Evolutionary conservation across 2,797 vertebrate species (phyloP).

Genomic region (Manis javanica): DNA sequence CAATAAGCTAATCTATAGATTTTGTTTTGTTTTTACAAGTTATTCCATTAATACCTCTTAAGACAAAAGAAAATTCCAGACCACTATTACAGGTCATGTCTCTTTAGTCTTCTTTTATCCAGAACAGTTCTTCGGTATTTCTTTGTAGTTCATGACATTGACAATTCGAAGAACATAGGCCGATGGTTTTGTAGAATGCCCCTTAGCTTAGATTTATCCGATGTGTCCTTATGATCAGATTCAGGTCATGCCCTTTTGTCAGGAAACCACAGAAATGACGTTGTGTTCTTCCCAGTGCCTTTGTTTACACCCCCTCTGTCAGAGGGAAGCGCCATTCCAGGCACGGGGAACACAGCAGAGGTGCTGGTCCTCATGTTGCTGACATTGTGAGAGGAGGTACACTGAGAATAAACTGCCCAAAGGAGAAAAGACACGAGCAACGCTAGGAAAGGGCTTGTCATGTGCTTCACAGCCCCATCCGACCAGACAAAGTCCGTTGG

Average conservation of each 20-base stretch:
- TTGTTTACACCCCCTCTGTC: background rate
- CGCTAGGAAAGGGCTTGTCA: background rate
- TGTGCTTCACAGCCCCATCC: background rate
- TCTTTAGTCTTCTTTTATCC: background rate
- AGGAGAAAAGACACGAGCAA: background rate
- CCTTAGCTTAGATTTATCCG: background rate
- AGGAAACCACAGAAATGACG: background rate
- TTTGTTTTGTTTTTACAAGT: background rate
- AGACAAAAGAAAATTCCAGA: background rate
- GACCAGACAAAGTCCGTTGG: background rate
- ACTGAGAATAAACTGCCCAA: background rate
- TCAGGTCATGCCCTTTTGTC: background rate
- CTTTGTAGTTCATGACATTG: background rate
- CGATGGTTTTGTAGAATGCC: background rate
- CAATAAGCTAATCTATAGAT: background rate
- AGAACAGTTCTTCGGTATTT: background rate
- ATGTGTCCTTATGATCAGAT: background rate
- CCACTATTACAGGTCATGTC: background rate
- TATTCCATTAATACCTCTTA: background rate
- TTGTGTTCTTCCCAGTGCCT: background rate
- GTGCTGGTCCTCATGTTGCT: background rate
- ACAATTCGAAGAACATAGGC: background rate
- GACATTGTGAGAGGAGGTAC: background rate
- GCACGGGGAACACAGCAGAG: too few relatives aligned
- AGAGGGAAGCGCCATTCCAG: background rate